Conservation (phyloP, 2,888 invertebrate genomes). For the Patella pellucida region DNA sequence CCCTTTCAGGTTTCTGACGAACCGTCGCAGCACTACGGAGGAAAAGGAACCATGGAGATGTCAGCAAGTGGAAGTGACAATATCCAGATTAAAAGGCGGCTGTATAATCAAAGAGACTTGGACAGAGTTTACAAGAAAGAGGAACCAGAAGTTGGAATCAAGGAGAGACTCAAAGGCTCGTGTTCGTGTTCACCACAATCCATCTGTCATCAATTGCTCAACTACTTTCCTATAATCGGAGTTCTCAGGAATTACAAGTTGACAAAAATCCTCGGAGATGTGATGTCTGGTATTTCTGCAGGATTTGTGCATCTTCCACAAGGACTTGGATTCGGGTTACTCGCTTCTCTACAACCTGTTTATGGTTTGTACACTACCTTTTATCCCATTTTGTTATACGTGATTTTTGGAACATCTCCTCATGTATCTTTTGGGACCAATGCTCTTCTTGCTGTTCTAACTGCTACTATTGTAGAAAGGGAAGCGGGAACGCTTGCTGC, state of each 20-base stretch:
- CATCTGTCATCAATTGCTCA: slow-evolving; percentile 9
- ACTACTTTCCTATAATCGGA: slow-evolving; percentile 19
- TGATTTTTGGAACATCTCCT: slow-evolving; percentile 58
- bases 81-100: slow-evolving; percentile 8
- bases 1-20: too few relatives aligned
- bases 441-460: slow-evolving; percentile 59
- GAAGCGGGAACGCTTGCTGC: slow-evolving; percentile 28
- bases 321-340: slow-evolving; percentile 59
- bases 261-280: slow-evolving; percentile 44
- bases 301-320: slow-evolving; percentile 66
- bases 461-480: slow-evolving; percentile 47
- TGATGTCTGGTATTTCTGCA: slow-evolving; percentile 57
- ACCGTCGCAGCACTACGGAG: too few relatives aligned
- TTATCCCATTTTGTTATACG: slow-evolving; percentile 57
- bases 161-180: not conserved
- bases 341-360: slow-evolving; percentile 54
- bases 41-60: too few relatives aligned
- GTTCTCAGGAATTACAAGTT: slow-evolving; percentile 18
- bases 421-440: slow-evolving; percentile 61
- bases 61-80: too few relatives aligned
- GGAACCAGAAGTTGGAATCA: not conserved
- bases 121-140: slow-evolving; percentile 13
- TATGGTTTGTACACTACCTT: slow-evolving; percentile 59
- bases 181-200: slow-evolving; percentile 17
- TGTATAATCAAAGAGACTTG: slow-evolving; percentile 10